Conservation (phyloP, 1,140 invertebrate species). For the Dinothrombium tinctorium region DNA sequence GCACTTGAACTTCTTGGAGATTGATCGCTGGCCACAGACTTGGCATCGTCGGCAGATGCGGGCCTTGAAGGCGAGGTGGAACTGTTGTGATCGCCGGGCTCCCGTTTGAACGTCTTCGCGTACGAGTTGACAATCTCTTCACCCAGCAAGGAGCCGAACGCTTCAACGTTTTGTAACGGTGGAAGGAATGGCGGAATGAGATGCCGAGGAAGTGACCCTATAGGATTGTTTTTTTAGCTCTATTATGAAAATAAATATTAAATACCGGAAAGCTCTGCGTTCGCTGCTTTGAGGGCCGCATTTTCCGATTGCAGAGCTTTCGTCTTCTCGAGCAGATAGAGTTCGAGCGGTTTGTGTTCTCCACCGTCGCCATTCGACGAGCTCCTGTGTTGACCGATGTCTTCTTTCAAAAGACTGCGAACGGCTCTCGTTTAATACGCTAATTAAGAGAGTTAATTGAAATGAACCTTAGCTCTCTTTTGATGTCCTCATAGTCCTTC, state of each 20-base stretch:
- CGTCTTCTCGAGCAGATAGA: slow-evolving; percentile 46
- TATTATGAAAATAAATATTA: neutral
- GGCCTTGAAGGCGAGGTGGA: neutral
- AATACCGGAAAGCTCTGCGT: slow-evolving; percentile 18
- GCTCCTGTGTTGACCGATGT: slow-evolving; percentile 12
- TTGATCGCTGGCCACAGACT: neutral
- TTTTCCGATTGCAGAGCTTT: slow-evolving; percentile 36
- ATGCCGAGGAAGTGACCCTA: slow-evolving; percentile 15
- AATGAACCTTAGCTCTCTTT: slow-evolving; percentile 45
- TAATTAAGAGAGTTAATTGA: neutral
- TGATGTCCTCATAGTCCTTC: slow-evolving; percentile 68
- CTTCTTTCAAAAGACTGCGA: slow-evolving; percentile 15
- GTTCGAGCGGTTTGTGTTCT: slow-evolving; percentile 40
- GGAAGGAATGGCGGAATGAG: slow-evolving; percentile 25
- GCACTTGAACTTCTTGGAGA: slow-evolving; percentile 6
- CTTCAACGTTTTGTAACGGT: slow-evolving; percentile 35
- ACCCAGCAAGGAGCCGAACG: slow-evolving; percentile 40
- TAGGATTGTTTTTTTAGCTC: neutral
- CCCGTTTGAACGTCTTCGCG: slow-evolving; percentile 20
- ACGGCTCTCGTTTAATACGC: neutral
- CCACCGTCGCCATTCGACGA: slow-evolving; percentile 5
- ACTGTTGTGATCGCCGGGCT: slow-evolving; percentile 44
- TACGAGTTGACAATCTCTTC: slow-evolving; percentile 55
- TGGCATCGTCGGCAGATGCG: slow-evolving; percentile 19
- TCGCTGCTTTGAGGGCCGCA: slow-evolving; percentile 23